Base-by-base conservation (phyloP, 2,888 invertebrate species). In the Dryobota labecula region DNA sequence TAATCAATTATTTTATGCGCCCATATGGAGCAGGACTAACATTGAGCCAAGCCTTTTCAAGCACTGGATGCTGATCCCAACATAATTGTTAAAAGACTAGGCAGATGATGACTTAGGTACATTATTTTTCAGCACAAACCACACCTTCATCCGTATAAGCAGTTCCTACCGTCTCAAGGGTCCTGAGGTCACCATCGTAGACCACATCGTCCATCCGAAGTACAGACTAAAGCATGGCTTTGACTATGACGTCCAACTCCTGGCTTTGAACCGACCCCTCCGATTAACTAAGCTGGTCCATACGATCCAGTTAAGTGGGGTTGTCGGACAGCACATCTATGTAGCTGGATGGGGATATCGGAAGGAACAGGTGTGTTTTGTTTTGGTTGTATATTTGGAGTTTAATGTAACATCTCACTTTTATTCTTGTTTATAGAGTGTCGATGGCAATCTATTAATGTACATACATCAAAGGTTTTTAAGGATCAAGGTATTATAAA, bases 261-360 rank as follows among this genome's bases (percentile, higher is more conserved):
- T 94, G 30, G 77, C 78, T 45, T 58, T 93, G 6, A 63, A 74
- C 1, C 83, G 86, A 30, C 71, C 70, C 1, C 69, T 94, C 2
- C 84, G 78, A 3, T 88, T 92, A 38, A 87, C 79, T 13, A 78
- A 84, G 27, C 80, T 57, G 1, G 87, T 93, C 3, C 73, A 76
- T 3, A 79, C 86, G 0, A 87, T 94, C 2, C 27, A 33, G 1
- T 85, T 94, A 0, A 88, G 90, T 73, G 88, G 83, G 3, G 38
- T 80, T 8, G 82, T 79, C 68, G 91, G 89, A 0, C 78, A 81
- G 1, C 65, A 73, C 5, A 68, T 94, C 0, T 79, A 70, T 49
- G 88, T 94, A 0, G 79, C 90, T 53, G 95, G 95, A 5, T 95
- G 95, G 95, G 95, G 95, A 7, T 93, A 91, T 84, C 65, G 83